phyloP scores from a whole-genome alignment of 1,140 invertebrate genomes.

The Mercenaria mercenaria region DNA sequence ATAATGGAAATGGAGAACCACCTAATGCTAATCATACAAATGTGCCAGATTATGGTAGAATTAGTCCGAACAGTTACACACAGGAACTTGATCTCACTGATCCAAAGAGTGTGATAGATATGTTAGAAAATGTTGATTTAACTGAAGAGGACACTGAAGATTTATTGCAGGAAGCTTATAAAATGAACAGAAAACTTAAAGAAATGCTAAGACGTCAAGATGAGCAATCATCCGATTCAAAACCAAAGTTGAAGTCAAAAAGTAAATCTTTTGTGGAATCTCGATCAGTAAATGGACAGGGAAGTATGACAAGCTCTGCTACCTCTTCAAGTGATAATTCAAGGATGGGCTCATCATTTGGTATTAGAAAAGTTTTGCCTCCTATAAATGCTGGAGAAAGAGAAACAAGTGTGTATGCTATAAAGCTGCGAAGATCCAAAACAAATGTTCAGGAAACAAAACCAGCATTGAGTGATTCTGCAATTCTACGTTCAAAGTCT shows the following conservation, averaged over 20 bases:
- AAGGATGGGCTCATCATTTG: slow-evolving; percentile 48
- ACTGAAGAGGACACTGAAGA: slow-evolving; percentile 79
- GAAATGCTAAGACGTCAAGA: slow-evolving; percentile 75
- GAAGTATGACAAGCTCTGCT: neutral
- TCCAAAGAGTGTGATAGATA: slow-evolving; percentile 72
- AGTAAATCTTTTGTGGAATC: slow-evolving; percentile 1
- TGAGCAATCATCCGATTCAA: slow-evolving; percentile 21
- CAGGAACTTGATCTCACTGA: slow-evolving; percentile 67
- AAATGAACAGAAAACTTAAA: slow-evolving; percentile 77
- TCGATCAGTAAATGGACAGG: neutral
- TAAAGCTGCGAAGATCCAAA: slow-evolving; percentile 45
- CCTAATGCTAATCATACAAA: neutral
- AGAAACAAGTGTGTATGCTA: slow-evolving; percentile 54
- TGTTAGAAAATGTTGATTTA: slow-evolving; percentile 76
- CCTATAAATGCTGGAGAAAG: slow-evolving; percentile 35
- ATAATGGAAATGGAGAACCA: neutral
- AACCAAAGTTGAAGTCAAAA: slow-evolving; percentile 33
- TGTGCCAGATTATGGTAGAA: neutral
- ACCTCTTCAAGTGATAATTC: neutral
- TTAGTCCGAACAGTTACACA: neutral
- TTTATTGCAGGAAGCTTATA: slow-evolving; percentile 77
- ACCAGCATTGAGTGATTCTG: neutral
- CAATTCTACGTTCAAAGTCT: slow-evolving; percentile 35
- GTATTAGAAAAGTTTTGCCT: slow-evolving; percentile 29
- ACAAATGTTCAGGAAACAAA: slow-evolving; percentile 20